Base-by-base conservation (phyloP, 2,797 vertebrate species). In the Craterocephalus amniculus region DNA sequence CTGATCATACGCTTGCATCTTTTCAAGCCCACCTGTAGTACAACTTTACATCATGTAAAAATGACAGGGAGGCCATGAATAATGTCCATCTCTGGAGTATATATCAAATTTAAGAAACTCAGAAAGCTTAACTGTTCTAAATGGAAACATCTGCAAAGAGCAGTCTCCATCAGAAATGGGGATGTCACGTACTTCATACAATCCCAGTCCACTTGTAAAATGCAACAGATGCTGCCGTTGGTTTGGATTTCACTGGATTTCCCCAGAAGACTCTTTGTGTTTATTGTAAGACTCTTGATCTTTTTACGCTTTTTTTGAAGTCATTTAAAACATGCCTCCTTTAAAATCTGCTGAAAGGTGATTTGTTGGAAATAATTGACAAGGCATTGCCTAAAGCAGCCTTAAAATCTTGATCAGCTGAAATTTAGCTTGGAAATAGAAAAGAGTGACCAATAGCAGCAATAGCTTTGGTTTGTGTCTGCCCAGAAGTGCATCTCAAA, bases 311-410 rank as follows among this genome's bases (percentile, higher is more conserved):
- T 36, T n/a, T n/a, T 36, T 26, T 57, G 14, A 31, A 34, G 64
- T 66, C 43, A 36, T 65, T 52, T 54, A 14, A 26, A 27, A 5
- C 48, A n/a, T 4, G 4, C 6, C 24, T 54, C 24, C 24, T 26
- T 12, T 26, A 12, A 13, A 14, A 54, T 45, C 16, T 6, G 16
- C 51, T 61, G 59, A 55, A 64, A 34, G 45, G 65, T 36, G 52
- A 61, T 67, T 70, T 72, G 32, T 49, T 16, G 32, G 38, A 70
- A 58, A 32, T 58, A 62, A 59, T 2, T 74, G 18, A 52, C 60
- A 45, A 67, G 66, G 11, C 36, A 36, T 63, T 59, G 38, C 20
- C 7, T 45, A 8, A 20, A 45, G 40, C 40, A 20, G 38, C 14
- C 12, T 40, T 4, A 18, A 18, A 40, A 40, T 40, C 38, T 40